A percentile compares a stretch with the other conserved stretches of the same genome.
phyloP scores from a whole-genome alignment of 1,140 invertebrate genomes.

The Aphis gossypii region DNA sequence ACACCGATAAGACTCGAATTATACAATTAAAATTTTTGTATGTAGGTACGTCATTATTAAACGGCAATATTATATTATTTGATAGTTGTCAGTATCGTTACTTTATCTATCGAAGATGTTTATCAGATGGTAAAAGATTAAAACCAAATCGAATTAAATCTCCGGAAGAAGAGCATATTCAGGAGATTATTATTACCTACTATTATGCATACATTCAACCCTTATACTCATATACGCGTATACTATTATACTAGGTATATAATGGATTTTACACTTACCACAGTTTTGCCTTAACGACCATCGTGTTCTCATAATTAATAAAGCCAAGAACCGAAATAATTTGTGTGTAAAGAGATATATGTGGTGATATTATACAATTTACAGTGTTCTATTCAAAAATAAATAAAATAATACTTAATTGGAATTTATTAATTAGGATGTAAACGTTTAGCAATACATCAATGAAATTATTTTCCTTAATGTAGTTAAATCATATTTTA shows the following conservation, averaged over 20 bases:
- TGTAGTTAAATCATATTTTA: background rate
- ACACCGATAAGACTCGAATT: background rate
- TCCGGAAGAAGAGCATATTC: background rate
- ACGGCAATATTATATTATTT: background rate
- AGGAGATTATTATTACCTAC: background rate
- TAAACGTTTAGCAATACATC: background rate
- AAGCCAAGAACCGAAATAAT: background rate
- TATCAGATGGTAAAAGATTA: constrained; percentile 5
- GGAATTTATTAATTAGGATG: background rate
- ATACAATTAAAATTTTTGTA: background rate
- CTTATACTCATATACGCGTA: background rate
- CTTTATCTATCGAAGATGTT: background rate
- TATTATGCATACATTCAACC: background rate
- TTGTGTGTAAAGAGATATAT: background rate
- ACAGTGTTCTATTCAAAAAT: background rate
- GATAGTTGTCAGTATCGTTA: background rate
- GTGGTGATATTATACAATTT: background rate
- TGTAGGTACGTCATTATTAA: background rate
- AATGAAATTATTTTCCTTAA: background rate
- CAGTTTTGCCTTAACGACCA: background rate
- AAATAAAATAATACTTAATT: background rate
- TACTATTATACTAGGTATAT: background rate
- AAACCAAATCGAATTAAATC: constrained; percentile 32
- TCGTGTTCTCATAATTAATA: constrained; percentile 46
- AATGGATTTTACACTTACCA: background rate